These are phyloP conservation scores for Tauraco erythrolophus DNA, from an alignment of 2,113 vertebrate species.

Conservation along the genomic window DNA sequence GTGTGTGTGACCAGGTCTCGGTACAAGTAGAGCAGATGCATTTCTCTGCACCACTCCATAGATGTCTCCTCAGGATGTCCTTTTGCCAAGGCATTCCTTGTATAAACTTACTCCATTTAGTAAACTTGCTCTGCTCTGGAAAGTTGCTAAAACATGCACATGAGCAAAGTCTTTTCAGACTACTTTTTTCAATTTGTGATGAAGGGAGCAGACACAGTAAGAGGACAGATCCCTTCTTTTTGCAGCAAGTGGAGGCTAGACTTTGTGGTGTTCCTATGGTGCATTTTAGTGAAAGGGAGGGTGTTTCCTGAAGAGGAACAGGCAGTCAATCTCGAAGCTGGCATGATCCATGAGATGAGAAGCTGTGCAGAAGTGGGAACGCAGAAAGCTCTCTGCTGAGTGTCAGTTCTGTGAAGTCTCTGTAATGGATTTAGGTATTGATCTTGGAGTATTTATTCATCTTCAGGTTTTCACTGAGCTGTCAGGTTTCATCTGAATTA, in stretches of 20 bases:
- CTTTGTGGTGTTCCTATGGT: background rate
- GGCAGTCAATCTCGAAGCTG: background rate
- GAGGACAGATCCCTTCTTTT: background rate
- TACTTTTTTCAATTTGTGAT: background rate
- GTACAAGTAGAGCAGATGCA: background rate
- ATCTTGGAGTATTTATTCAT: conserved; percentile 1
- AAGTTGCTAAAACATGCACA: background rate
- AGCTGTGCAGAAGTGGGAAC: background rate
- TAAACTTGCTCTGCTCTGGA: background rate
- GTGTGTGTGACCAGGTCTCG: background rate
- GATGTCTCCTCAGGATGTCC: background rate
- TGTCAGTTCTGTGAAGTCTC: background rate
- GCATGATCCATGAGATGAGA: background rate
- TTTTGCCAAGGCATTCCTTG: background rate
- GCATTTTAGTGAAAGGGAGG: background rate
- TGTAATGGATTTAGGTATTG: conserved; percentile 20
- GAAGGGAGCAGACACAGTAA: background rate
- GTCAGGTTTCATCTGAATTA: conserved; percentile 34
- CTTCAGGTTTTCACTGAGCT: background rate
- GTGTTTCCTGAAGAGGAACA: background rate
- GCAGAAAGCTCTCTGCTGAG: background rate
- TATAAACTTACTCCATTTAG: background rate
- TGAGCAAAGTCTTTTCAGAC: background rate
- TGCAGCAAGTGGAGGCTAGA: background rate
- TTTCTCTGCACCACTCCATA: background rate